Conservation (phyloP, 2,888 invertebrate genomes). For the Troglohyphantes excavatus region DNA sequence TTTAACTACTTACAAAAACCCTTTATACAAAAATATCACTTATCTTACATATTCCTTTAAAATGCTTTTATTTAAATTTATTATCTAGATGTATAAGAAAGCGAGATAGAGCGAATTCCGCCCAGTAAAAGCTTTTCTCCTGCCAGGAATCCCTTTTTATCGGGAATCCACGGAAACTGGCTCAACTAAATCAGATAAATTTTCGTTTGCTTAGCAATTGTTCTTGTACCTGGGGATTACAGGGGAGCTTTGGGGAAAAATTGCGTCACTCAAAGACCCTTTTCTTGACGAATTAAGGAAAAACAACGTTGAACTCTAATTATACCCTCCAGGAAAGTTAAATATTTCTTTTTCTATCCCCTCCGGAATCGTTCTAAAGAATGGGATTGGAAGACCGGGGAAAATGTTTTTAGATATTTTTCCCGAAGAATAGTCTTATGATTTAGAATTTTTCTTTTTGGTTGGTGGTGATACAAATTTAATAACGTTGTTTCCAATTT, state of each 20-base stretch:
- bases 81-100: neutral
- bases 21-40: neutral
- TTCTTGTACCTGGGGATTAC: slow-evolving; percentile 2
- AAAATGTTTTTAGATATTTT: slow-evolving; percentile 18
- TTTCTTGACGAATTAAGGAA: slow-evolving; percentile 6
- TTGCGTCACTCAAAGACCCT: neutral
- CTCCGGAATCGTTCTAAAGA: neutral
- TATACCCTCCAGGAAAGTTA: slow-evolving; percentile 49
- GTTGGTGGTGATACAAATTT: neutral
- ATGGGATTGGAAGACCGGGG: neutral
- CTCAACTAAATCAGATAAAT: slow-evolving; percentile 40
- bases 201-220: slow-evolving; percentile 44
- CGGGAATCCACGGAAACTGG: neutral
- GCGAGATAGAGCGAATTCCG: neutral
- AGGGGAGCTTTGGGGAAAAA: neutral
- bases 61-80: neutral
- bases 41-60: neutral
- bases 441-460: neutral
- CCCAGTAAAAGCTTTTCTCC: neutral
- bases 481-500: too few species aligned
- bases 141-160: neutral
- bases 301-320: slow-evolving; percentile 35
- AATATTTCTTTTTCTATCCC: slow-evolving; percentile 52
- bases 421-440: neutral
- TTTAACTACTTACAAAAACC: too few species aligned